Percentiles rank a stretch among this genome's conserved stretches.
Evolutionary conservation across 2,113 vertebrate species (phyloP).

Genomic region (Brachyhypopomus gauderio): DNA sequence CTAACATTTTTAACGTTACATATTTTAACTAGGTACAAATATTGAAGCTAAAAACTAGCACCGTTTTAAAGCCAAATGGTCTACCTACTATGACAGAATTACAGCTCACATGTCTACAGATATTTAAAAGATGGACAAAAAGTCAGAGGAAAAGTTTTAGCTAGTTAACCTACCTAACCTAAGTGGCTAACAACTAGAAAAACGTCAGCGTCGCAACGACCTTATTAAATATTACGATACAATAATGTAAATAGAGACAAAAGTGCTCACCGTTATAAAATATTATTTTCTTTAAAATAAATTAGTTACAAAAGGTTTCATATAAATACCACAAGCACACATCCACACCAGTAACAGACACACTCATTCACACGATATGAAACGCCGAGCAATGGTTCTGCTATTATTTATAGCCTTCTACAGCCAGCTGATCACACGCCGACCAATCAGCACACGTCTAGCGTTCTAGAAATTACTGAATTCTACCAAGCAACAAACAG

Average conservation of each 20-base stretch:
- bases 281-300: slow-evolving; percentile 48
- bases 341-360: neutral
- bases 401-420: slow-evolving; percentile 65
- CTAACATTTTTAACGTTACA: neutral
- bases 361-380: slow-evolving; percentile 31
- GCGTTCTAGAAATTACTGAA: slow-evolving; percentile 22
- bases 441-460: slow-evolving; percentile 66
- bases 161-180: neutral
- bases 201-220: neutral
- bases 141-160: neutral
- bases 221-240: neutral
- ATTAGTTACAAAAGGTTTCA: slow-evolving; percentile 41
- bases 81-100: neutral
- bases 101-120: neutral
- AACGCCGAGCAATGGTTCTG: neutral
- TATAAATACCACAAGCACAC: slow-evolving; percentile 45
- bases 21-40: too few species aligned
- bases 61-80: neutral
- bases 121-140: neutral
- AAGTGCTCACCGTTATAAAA: slow-evolving; percentile 50
- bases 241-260: neutral
- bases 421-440: slow-evolving; percentile 48
- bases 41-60: neutral
- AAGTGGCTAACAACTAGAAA: too few species aligned
- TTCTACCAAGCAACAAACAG: slow-evolving; percentile 38